phyloP scores from a whole-genome alignment of 2,113 vertebrate species.

The Psephotus haematonotus region DNA sequence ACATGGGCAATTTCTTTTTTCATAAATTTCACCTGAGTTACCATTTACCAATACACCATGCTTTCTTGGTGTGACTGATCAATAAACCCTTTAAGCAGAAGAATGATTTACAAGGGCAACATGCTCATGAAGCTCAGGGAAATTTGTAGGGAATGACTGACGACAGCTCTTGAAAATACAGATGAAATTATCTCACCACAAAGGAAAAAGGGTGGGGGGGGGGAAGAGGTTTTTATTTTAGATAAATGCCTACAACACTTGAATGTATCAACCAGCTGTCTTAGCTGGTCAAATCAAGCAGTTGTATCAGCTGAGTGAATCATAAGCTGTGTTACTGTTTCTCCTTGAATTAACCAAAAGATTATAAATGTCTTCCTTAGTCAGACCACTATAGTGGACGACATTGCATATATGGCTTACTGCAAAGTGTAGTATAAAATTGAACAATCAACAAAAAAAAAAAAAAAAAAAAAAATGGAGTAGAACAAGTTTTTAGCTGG shows the following conservation, averaged over 20 bases:
- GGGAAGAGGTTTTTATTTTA: background rate
- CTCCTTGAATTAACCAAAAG: background rate
- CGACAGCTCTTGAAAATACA: background rate
- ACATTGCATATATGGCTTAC: background rate
- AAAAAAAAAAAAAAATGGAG: background rate
- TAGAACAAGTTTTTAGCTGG: background rate
- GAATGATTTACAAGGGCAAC: background rate
- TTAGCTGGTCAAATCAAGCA: background rate
- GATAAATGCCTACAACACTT: background rate
- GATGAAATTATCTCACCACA: background rate
- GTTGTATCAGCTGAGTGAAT: background rate
- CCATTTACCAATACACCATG: background rate
- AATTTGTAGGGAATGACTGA: background rate
- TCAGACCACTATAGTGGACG: accelerated
- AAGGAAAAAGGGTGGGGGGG: accelerated
- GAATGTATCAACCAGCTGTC: background rate
- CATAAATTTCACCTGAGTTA: background rate
- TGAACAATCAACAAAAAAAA: background rate
- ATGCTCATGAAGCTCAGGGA: background rate
- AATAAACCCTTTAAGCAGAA: background rate
- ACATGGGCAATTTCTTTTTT: background rate
- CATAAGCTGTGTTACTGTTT: background rate
- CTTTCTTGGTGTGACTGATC: background rate
- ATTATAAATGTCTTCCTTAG: background rate
- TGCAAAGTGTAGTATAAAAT: background rate